phyloP scores from a whole-genome alignment of 2,113 vertebrate species.

The Cranoglanis bouderius region DNA sequence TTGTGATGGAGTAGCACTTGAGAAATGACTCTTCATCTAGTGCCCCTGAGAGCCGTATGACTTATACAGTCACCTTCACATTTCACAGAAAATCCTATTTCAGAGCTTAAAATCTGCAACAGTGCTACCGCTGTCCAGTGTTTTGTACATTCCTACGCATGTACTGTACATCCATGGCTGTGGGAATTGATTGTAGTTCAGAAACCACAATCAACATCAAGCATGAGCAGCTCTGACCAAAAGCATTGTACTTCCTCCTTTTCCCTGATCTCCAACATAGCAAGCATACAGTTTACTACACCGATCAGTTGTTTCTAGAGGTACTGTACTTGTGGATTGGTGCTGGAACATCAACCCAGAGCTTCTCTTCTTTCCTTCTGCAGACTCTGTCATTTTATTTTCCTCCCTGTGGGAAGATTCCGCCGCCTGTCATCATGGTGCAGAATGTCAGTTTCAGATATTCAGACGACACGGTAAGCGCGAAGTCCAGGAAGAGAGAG shows the following conservation, averaged over 20 bases:
- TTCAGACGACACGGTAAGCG: conserved; percentile 84
- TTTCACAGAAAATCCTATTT: background rate
- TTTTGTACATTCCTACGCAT: background rate
- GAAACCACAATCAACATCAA: background rate
- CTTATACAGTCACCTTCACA: background rate
- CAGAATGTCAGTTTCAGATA: conserved; percentile 98
- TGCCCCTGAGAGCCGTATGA: background rate
- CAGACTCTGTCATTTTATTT: conserved; percentile 97
- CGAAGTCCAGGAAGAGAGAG: background rate
- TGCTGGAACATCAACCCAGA: background rate
- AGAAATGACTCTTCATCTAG: background rate
- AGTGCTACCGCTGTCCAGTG: background rate
- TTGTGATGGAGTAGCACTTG: background rate
- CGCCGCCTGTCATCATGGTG: conserved; percentile 98
- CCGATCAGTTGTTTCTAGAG: background rate
- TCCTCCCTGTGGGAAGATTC: conserved; percentile 96
- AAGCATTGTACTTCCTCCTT: background rate
- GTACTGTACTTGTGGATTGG: background rate
- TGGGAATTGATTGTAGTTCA: background rate
- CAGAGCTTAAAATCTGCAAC: background rate
- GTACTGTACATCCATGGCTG: background rate
- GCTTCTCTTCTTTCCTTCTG: conserved; percentile 38
- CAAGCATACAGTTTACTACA: background rate
- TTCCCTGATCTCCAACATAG: background rate
- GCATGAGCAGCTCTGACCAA: background rate